Evolutionary conservation across 2,888 invertebrate species (phyloP), one percentile per base, ranked within the genome.

Genomic region (Scaptomyza flava): DNA sequence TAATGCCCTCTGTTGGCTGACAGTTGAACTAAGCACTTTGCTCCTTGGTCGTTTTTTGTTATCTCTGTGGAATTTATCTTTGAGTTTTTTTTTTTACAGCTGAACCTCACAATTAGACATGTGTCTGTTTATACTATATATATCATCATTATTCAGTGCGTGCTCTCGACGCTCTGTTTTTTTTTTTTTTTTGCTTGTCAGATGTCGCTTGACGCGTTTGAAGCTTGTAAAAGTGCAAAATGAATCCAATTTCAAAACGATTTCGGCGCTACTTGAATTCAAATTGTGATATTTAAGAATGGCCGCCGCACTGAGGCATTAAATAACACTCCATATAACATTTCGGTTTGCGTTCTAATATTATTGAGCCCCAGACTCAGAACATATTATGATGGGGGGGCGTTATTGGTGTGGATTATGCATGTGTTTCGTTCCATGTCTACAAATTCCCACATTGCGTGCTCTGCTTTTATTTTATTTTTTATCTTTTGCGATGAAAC

Each of bases 131-230:
- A 46, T 58, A 41, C n/a, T 51, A 58, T 78, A 38, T 70, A 47
- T 60, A 63, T 83, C 69, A 77, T 79, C 71, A 77, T 79, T 81
- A 84, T 81, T 79, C 81, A 68, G 79, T 81, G 81, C 81, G 81
- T 81, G 85, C 68, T 68, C 68, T 68, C 56, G 66, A 71, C 54
- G 60, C 43, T 64, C 34, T 12, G 43, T 63, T 66, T 51, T 38
- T 59, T 43, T 43, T 51, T 27, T 64, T 64, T 64, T 36, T 56
- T 54, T 17, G 17, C 17, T 17, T 73, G 59, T 63, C 6, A 14
- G 17, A 41, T 79, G 65, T 70, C 64, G 61, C 72, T 62, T 48
- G 60, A 58, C 62, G 52, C 62, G 52, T 56, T 67, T 63, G 66
- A 66, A 62, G 72, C 64, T 59, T 73, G 30, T 50, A 45, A 52